Percentiles rank a stretch among this genome's conserved stretches.
These are phyloP conservation scores for Sogatella furcifera DNA, from an alignment of 1,140 invertebrate genomes.

Conservation along the genomic window DNA sequence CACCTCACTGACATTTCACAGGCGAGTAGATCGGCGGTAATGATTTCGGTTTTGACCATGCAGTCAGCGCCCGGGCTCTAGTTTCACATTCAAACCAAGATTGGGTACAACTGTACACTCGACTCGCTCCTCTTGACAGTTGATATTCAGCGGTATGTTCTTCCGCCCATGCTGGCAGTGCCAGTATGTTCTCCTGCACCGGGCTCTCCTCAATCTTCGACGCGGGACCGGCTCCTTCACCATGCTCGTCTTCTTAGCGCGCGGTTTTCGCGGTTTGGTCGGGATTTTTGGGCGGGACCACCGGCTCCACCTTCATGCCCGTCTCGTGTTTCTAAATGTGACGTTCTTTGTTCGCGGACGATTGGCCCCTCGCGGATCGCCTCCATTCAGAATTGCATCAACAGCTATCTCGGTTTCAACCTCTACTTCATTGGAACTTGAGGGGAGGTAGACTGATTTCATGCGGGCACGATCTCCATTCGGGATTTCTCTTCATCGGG, in stretches of 20 bases:
- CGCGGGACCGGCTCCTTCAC: constrained; percentile 5
- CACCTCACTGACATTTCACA: constrained; percentile 68
- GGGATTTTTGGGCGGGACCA: constrained; percentile 31
- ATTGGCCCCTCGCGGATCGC: constrained; percentile 37
- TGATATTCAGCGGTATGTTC: constrained; percentile 20
- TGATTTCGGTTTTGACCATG: constrained; percentile 9
- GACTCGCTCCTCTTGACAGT: constrained; percentile 19
- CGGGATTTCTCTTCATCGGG: constrained; percentile 11
- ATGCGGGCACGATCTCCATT: constrained; percentile 8
- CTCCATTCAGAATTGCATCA: constrained; percentile 28
- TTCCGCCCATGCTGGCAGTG: constrained; percentile 11
- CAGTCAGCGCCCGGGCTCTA: neutral
- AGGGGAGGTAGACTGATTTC: constrained; percentile 26
- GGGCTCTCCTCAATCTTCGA: neutral
- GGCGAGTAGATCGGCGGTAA: constrained; percentile 30
- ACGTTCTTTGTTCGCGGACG: constrained; percentile 50
- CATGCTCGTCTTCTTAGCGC: constrained; percentile 5
- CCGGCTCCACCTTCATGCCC: constrained; percentile 32
- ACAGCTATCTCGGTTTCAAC: constrained; percentile 9
- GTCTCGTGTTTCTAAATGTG: constrained; percentile 43
- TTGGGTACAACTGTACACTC: constrained; percentile 9
- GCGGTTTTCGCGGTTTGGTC: constrained; percentile 8
- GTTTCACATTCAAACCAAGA: constrained; percentile 4
- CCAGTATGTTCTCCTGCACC: constrained; percentile 6
- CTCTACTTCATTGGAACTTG: constrained; percentile 13